Conservation (phyloP, 2,113 vertebrate species). For the Bostrychus sinensis region DNA sequence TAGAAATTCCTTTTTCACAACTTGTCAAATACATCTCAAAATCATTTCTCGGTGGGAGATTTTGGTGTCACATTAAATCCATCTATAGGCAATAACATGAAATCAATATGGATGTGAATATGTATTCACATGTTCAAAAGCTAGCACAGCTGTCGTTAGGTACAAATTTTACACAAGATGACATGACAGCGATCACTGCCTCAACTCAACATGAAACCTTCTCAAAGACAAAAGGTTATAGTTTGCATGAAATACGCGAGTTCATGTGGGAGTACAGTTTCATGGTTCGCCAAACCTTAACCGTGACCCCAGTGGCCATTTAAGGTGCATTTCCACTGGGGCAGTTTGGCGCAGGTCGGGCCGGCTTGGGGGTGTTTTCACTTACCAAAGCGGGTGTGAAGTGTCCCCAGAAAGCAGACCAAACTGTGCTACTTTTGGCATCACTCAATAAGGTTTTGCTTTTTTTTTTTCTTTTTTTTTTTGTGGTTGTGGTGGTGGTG, state of each 20-base stretch:
- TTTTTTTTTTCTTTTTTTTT: too few species aligned
- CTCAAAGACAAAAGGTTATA: not conserved
- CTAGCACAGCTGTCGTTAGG: not conserved
- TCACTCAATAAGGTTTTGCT: too few species aligned
- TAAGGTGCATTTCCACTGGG: not conserved
- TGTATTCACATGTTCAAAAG: not conserved
- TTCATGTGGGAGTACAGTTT: not conserved
- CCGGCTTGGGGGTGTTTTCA: too few species aligned
- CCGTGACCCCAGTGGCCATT: not conserved
- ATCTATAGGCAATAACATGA: constrained; percentile 1
- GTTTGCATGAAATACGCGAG: not conserved
- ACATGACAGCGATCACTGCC: not conserved
- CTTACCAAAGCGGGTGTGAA: too few species aligned
- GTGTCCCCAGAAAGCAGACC: too few species aligned
- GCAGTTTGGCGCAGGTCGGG: too few species aligned
- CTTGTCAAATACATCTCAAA: constrained; percentile 19
- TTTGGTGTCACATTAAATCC: constrained; percentile 1
- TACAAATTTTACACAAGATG: not conserved
- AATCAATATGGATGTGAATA: constrained; percentile 1
- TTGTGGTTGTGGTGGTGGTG: too few species aligned
- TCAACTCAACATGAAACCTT: not conserved
- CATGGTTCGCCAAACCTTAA: not conserved
- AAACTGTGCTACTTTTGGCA: too few species aligned
- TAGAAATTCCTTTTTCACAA: constrained; percentile 12
- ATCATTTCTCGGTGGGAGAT: not conserved